Base-by-base conservation (phyloP, 2,888 invertebrate species). In the Athrips mouffetella region DNA sequence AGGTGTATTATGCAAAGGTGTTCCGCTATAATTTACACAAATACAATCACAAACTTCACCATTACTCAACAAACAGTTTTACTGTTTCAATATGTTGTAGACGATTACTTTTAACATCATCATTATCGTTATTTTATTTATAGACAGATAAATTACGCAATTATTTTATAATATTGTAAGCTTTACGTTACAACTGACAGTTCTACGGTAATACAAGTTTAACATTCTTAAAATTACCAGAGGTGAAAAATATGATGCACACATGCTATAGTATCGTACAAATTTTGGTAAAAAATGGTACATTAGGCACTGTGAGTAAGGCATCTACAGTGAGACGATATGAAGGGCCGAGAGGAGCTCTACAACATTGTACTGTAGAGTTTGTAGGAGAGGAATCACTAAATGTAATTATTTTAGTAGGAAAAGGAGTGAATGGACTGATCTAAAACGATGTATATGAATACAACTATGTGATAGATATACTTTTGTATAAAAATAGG, bases 241-340 rank as follows among this genome's bases (percentile, higher is more conserved):
- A 71, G 76, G 79, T 78, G 84, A 80, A 73, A 73, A 73, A 70
- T 72, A 68, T 65, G 73, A 83, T 80, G 80, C 79, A 80, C 76
- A 74, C 74, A 80, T 75, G 69, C 76, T 78, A 79, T 73, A 67
- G 73, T 78, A 73, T 65, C 67, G 70, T 85, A 86, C 80, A 87
- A 85, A 83, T 50, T 82, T 83, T 85, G 81, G 76, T 85, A 85
- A 72, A 82, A 80, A 79, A 80, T 81, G 83, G 83, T 86, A 86
- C 74, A 85, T 76, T 90, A 93, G 93, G 93, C 93, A 93, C 93
- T 93, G 93, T 92, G 92, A 92, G 91, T 93, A 93, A 93, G 93
- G 93, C 93, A 93, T 89, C 93, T 93, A 93, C 93, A 93, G 91
- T 92, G 92, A 91, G 88, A 87, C 86, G 91, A 91, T 90, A 90